Evolutionary conservation across 2,797 vertebrate species (phyloP), one percentile per base, ranked within the genome.

Genomic region (Ctenosaura bakeri): DNA sequence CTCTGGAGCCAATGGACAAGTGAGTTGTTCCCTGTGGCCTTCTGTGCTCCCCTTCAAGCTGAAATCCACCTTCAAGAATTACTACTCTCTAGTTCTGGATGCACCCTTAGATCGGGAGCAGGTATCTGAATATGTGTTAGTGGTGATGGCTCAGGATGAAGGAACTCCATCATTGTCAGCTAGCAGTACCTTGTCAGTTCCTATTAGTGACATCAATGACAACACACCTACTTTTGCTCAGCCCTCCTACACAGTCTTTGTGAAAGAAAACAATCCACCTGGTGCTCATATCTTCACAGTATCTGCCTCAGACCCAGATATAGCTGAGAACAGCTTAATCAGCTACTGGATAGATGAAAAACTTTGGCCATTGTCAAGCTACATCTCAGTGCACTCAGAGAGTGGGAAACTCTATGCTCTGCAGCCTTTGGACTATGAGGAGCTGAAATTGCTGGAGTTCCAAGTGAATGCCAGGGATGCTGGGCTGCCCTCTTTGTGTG

Each of bases 161-260:
- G 97, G 97, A 0, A 83, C 94, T 14, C 96, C 96, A 6, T 32
- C 94, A 0, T 86, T 97, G 50, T 94, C 96, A 32, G 95, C 97
- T 24, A 84, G 92, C 0, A 97, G 95, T 87, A 95, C 42, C 1
- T 94, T 97, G 54, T 35, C 9, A 0, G 93, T 97, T 0, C 38
- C 89, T 1, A 85, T 98, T 3, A 96, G 97, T 46, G 98, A 98
- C 92, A 92, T 97, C 1, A 98, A 98, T 91, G 98, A 98, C 54
- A 98, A 98, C 26, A 93, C 86, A 0, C 98, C 98, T 0, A 16
- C 85, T 4, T 98, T 98, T 92, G 83, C 88, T 59, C 86, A 92
- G 32, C 91, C 92, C 0, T 92, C 96, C 0, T 97, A 97, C 74
- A 96, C 91, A 0, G 96, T 97, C 78, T 98, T 97, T 29, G 78